Base-by-base conservation (phyloP, 2,113 vertebrate species). In the Neotoma lepida region DNA sequence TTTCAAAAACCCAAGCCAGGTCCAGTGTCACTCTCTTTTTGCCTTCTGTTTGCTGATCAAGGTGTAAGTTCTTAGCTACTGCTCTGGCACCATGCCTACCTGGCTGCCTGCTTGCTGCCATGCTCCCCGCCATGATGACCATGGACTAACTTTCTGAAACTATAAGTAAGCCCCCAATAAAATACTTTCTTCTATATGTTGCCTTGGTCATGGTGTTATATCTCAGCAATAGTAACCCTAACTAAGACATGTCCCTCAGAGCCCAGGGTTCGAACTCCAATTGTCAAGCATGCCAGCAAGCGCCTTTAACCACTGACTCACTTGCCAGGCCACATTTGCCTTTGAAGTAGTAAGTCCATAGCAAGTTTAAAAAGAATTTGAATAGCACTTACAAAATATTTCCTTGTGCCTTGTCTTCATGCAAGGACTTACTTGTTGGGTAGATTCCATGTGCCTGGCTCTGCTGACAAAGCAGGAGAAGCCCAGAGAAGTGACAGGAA, bases 401-500 rank as follows among this genome's bases (percentile, higher is more conserved):
- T 90, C 24, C 76, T 68, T 1, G 1, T 15, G 24, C 9, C 41
- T 49, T 70, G 9, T 39, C 10, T 24, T 58, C 46, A 35, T 0
- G 0, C 39, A 66, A 24, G 39, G 15, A 18, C 74, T 51, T 26
- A 49, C 44, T 28, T 30, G 41, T 46, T 49, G 14, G 44, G 14
- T 49, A 77, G 28, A 71, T 4, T 14, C 5, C 7, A 35, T 0
- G 14, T 0, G 2, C n/a, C 39, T 12, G 1, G 0, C 13, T 66
- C 8, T 54, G 39, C 7, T 2, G 18, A 10, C 2, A 9, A 56
- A 22, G 54, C 15, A 64, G 15, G 44, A 2, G 2, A 80, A 81
- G 30, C 64, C 28, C 6, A 1, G 61, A 39, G 71, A 85, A 17
- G 49, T 2, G 1, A 51, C 30, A 26, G 0, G 4, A 86, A 66